Conservation (phyloP, 2,888 invertebrate genomes). For the Zele albiditarsus region DNA sequence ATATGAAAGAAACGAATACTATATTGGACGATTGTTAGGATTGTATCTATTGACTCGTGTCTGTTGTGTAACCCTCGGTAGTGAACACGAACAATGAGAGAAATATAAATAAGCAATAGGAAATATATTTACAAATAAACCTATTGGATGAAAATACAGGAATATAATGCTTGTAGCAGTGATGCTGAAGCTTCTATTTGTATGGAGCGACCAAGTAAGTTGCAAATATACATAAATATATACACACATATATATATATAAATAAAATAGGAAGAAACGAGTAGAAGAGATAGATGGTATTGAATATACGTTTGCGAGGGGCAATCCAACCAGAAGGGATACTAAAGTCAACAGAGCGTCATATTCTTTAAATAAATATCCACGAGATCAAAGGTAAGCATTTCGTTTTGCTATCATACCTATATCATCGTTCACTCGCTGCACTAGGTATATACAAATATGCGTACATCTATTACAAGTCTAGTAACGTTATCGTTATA, state of each 20-base stretch:
- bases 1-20: neutral
- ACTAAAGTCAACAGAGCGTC: slow-evolving; percentile 59
- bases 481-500: slow-evolving; percentile 39
- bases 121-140: slow-evolving; percentile 47
- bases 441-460: slow-evolving; percentile 37
- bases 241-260: neutral
- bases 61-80: slow-evolving; percentile 8
- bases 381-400: slow-evolving; percentile 57
- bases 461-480: slow-evolving; percentile 34
- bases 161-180: slow-evolving; percentile 19
- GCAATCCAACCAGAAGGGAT: slow-evolving; percentile 49
- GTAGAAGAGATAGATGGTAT: slow-evolving; percentile 33
- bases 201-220: slow-evolving; percentile 25
- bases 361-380: slow-evolving; percentile 62
- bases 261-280: slow-evolving; percentile 44
- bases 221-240: slow-evolving; percentile 26
- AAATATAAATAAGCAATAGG: slow-evolving; percentile 49
- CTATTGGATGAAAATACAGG: slow-evolving; percentile 11
- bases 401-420: slow-evolving; percentile 34
- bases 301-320: slow-evolving; percentile 26
- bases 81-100: slow-evolving; percentile 12
- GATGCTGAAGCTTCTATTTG: slow-evolving; percentile 36
- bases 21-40: neutral
- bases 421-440: slow-evolving; percentile 24
- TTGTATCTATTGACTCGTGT: slow-evolving; percentile 17